These are phyloP conservation scores for Chamaetylas fuelleborni DNA, from an alignment of 2,113 vertebrate genomes.

Conservation along the genomic window DNA sequence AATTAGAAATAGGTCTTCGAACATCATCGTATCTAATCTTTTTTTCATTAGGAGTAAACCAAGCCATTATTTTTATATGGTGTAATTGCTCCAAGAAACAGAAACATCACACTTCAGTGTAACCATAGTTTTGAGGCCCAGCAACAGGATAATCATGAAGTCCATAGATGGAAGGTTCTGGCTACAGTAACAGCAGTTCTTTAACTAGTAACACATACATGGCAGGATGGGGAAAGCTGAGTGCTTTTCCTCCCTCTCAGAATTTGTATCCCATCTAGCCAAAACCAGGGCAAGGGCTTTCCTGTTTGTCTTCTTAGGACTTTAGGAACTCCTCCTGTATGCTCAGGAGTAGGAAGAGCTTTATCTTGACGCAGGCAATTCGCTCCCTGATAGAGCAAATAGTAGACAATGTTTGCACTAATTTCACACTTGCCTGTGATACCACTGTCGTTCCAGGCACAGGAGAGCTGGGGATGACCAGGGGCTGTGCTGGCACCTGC, in stretches of 20 bases:
- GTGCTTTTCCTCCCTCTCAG: background rate
- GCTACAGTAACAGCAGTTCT: background rate
- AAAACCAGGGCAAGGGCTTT: background rate
- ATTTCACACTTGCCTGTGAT: constrained; percentile 72
- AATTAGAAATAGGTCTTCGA: background rate
- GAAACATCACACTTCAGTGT: fast-evolving
- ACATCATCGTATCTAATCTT: background rate
- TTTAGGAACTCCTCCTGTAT: too few relatives aligned
- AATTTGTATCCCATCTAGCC: background rate
- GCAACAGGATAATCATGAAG: background rate
- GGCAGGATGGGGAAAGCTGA: background rate
- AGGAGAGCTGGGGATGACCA: constrained; percentile 59
- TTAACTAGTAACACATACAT: background rate
- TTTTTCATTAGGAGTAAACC: background rate
- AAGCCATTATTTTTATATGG: background rate
- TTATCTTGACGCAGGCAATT: too few relatives aligned
- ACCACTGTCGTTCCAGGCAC: constrained; percentile 78
- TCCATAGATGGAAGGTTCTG: background rate
- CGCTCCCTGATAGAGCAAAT: too few relatives aligned
- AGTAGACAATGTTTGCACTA: too few relatives aligned
- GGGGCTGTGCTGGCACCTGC: constrained; percentile 51
- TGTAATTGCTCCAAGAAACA: background rate
- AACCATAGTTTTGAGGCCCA: background rate
- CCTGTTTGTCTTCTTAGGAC: background rate
- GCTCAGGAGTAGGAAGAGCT: too few relatives aligned